Conservation (phyloP, 2,888 invertebrate species). For the Drosophila greeni region DNA sequence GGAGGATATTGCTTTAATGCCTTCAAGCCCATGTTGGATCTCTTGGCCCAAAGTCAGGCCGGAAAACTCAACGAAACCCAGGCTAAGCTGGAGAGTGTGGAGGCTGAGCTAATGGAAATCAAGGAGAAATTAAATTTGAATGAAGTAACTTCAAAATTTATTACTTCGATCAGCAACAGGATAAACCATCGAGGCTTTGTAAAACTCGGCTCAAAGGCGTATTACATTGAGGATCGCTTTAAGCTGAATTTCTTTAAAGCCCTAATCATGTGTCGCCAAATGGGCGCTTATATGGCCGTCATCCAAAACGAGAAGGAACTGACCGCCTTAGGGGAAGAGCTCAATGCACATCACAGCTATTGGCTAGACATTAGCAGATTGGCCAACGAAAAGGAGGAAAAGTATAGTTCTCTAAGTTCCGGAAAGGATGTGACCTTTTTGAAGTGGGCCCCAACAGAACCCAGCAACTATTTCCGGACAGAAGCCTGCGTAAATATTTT, state of each 20-base stretch:
- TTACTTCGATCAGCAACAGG: background rate
- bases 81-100: background rate
- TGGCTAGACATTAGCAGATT: constrained; percentile 12
- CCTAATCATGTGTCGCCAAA: constrained; percentile 2
- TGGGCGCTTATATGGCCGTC: constrained; percentile 14
- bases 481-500: background rate
- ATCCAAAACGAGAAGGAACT: constrained; percentile 4
- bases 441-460: background rate
- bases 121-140: background rate
- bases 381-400: background rate
- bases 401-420: background rate
- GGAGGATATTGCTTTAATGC: constrained; percentile 17
- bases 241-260: background rate
- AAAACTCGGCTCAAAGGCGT: constrained; percentile 6
- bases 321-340: background rate
- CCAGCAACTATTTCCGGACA: background rate
- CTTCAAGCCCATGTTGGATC: constrained; percentile 9
- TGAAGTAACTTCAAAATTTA: constrained; percentile 1
- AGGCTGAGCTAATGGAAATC: constrained; percentile 1
- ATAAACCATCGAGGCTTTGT: background rate
- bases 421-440: background rate
- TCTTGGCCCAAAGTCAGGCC: constrained; percentile 1
- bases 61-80: background rate
- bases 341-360: background rate
- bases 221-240: constrained; percentile 12